Conservation (phyloP, 2,888 invertebrate species). For the Bombyx huttoni region DNA sequence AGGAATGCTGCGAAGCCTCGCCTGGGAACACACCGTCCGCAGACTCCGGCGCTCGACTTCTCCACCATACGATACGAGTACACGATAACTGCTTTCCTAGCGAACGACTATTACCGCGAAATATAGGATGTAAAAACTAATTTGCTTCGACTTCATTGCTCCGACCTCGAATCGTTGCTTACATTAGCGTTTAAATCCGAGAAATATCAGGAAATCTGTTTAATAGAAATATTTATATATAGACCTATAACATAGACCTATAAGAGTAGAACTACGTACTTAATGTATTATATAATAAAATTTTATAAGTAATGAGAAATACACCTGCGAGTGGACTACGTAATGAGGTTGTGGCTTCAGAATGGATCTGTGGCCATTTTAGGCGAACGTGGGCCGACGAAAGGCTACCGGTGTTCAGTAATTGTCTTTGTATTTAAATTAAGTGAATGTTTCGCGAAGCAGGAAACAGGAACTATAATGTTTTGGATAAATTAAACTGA, state of each 20-base stretch:
- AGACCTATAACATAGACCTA: not conserved
- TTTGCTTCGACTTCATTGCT: not conserved
- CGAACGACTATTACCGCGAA: constrained; percentile 16
- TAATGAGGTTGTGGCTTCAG: constrained; percentile 8
- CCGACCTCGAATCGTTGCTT: not conserved
- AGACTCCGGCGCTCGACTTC: constrained; percentile 24
- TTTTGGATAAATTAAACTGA: too few relatives aligned
- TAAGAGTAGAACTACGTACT: not conserved
- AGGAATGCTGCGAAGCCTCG: constrained; percentile 47
- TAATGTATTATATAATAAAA: not conserved
- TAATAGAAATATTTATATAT: not conserved
- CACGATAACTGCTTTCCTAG: constrained; percentile 34
- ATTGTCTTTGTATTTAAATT: constrained; percentile 52
- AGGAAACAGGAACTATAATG: constrained; percentile 49
- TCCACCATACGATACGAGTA: constrained; percentile 33
- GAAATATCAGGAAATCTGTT: too few relatives aligned
- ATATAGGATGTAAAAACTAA: constrained; percentile 2
- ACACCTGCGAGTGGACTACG: constrained; percentile 13
- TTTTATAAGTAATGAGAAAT: constrained; percentile 5
- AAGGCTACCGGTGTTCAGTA: constrained; percentile 27
- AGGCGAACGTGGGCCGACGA: constrained; percentile 19
- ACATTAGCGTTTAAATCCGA: not conserved
- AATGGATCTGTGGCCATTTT: constrained; percentile 13
- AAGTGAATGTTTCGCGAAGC: constrained; percentile 28
- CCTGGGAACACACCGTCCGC: constrained; percentile 46